These are phyloP conservation scores for Spodoptera litura DNA, from an alignment of 1,140 invertebrate species.

Conservation along the genomic window DNA sequence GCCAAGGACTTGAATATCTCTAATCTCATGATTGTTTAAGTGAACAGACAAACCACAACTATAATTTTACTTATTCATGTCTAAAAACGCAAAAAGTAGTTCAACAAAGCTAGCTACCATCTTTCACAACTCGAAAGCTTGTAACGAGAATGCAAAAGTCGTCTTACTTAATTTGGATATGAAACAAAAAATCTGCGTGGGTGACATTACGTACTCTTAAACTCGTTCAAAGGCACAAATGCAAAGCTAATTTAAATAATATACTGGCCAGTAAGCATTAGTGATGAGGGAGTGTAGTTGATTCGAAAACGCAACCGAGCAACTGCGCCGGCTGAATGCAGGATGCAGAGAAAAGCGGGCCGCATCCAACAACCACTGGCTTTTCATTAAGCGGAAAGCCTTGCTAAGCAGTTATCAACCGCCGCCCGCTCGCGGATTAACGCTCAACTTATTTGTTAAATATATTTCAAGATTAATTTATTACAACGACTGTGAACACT, in stretches of 20 bases:
- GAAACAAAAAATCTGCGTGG: not conserved
- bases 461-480: slow-evolving; percentile 33
- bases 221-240: slow-evolving; percentile 22
- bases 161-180: not conserved
- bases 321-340: slow-evolving; percentile 23
- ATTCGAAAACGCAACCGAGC: slow-evolving; percentile 34
- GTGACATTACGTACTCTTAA: not conserved
- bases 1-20: too few species aligned
- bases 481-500: not conserved
- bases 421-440: slow-evolving; percentile 42
- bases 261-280: slow-evolving; percentile 38
- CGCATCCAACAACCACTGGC: slow-evolving; percentile 35
- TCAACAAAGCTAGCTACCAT: not conserved
- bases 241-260: slow-evolving; percentile 36
- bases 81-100: not conserved
- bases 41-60: not conserved
- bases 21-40: too few species aligned
- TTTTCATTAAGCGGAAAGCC: slow-evolving; percentile 46
- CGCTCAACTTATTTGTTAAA: slow-evolving; percentile 49
- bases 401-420: slow-evolving; percentile 49
- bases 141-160: not conserved
- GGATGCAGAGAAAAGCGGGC: slow-evolving; percentile 29
- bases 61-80: not conserved
- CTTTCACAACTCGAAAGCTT: not conserved
- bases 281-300: slow-evolving; percentile 7